Evolutionary conservation across 2,888 invertebrate species (phyloP), one percentile per base, ranked within the genome.

Genomic region (Heliconius cydno): DNA sequence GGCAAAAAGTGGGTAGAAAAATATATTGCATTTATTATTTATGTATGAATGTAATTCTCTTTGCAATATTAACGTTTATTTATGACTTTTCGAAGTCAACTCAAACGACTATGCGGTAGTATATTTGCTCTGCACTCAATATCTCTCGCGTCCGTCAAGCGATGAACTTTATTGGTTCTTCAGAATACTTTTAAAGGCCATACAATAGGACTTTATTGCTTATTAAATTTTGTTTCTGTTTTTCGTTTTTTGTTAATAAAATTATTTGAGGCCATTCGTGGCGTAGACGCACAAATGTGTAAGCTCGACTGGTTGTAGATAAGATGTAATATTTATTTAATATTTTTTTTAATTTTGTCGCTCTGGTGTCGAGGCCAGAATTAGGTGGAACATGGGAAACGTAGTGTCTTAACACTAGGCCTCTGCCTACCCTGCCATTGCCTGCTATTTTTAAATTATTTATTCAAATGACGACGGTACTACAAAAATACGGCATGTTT

Each of bases 81-180:
- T 38, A 41, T 19, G 38, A 68, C n/a, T 34, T n/a, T 60, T 52
- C 19, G 15, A 60, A 52, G 19, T 52, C 15, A 52, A 30, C 12
- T 38, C 38, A n/a, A 34, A 68, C 7, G n/a, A 41, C 68, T 38
- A 7, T 30, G n/a, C 52, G 1, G 30, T 30, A 57, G 52, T 73
- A 52, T 73, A 57, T 52, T 57, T 73, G 57, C 13, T 57, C 10
- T 13, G 41, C 15, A 9, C 34, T 41, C 63, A 41, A 74, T 63
- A 65, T 19, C 25, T 38, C n/a, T 63, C 65, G 28, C 38, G 25
- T 60, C 25, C 25, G 63, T 25, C 65, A 10, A 75, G 38, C 41
- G 19, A 25, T 41, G 65, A 75, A 75, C 65, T 75, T 75, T 75
- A 65, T 75, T 75, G 74, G 74, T 73, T 34, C 57, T 73, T 34